phyloP scores from a whole-genome alignment of 1,140 invertebrate genomes.

The Aphidius gifuensis region DNA sequence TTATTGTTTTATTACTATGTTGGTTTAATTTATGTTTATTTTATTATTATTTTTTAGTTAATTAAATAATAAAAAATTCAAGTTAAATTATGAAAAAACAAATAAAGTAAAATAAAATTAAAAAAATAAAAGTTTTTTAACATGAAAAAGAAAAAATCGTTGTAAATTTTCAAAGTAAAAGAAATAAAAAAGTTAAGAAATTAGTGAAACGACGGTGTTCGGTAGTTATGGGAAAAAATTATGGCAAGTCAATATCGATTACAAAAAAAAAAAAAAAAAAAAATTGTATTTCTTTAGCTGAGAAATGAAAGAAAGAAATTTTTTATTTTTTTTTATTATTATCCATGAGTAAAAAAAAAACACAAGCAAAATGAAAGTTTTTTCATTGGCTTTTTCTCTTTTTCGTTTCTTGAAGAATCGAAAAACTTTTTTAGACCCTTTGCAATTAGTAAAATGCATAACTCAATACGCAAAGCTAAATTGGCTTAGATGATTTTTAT shows the following conservation, averaged over 20 bases:
- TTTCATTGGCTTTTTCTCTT: neutral
- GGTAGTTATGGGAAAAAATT: conserved; percentile 7
- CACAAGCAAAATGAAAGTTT: neutral
- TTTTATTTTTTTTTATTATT: neutral
- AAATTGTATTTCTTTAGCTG: neutral
- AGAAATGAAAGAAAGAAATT: neutral
- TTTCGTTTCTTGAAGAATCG: conserved; percentile 17
- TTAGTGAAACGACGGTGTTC: neutral
- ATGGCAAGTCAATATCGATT: conserved; percentile 19
- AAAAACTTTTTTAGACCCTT: conserved; percentile 14
- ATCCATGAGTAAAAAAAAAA: neutral
- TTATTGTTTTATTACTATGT: too few relatives aligned
- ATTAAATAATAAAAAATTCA: too few relatives aligned
- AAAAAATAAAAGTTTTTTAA: neutral
- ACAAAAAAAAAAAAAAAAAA: too few relatives aligned
- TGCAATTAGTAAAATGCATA: conserved; percentile 30
- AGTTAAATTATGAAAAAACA: neutral
- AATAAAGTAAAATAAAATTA: conserved; percentile 1
- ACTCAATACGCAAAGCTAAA: conserved; percentile 28
- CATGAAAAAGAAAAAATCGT: conserved; percentile 4
- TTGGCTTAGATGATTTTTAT: conserved; percentile 18
- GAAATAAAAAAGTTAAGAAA: neutral
- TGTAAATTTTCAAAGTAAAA: neutral
- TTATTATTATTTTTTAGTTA: too few relatives aligned
- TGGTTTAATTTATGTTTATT: too few relatives aligned